Evolutionary conservation across 2,888 invertebrate species (phyloP), one percentile per base, ranked within the genome.

Genomic region (Luperina nickerlii): DNA sequence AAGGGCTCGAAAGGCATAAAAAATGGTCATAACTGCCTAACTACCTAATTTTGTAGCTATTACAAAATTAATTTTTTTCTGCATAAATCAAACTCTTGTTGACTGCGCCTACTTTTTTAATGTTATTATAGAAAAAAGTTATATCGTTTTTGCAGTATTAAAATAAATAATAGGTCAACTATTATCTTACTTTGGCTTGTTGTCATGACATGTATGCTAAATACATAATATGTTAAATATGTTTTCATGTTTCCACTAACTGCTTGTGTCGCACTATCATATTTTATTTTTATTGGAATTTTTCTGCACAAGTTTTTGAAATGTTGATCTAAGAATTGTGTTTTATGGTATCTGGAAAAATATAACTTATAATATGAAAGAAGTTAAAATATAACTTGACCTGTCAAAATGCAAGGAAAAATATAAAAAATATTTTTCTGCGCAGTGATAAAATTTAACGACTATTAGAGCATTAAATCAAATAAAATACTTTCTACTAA

Each of bases 211-310:
- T 24, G 87, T 79, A 66, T 84, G 42, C 81, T 88, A 76, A 88
- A n/a, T n/a, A n/a, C n/a, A n/a, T n/a, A n/a, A n/a, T 79, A 66
- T 84, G 42, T 80, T 88, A 76, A 88, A 83, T 89, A 85, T 90
- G 82, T 88, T 81, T 83, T 81, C 54, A 71, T 68, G 32, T 76
- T 81, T 75, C 38, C 65, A 78, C 74, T 79, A 80, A 81, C 82
- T 81, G 78, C 88, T 82, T 82, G 83, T 85, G 27, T 81, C 82
- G 88, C 89, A 86, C 87, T 88, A 85, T 89, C 81, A 88, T 87
- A 88, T 89, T 89, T 91, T 87, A 88, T 83, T 82, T 83, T 75
- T 45, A 79, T 83, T 74, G 67, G 62, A 77, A 77, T 79, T 74
- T 74, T 42, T 68, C 65, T 83, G 87, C 87, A 80, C 38, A 68